Conservation (phyloP, 2,888 invertebrate genomes). For the Zygothrica quintamaculata region DNA sequence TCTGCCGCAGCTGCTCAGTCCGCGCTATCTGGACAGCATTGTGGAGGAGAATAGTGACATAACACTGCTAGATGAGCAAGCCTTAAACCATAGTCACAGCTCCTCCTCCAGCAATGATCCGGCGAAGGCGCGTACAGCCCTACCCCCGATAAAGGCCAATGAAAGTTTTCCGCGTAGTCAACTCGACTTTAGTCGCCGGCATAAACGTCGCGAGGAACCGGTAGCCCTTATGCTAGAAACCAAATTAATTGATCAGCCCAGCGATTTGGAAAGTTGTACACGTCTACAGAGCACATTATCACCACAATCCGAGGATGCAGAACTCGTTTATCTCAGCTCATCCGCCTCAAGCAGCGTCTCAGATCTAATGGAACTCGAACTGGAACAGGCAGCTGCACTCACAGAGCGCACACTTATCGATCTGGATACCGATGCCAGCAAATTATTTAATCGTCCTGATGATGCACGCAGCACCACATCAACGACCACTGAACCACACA, state of each 20-base stretch:
- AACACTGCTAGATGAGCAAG: conserved; percentile 78
- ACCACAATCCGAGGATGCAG: conserved; percentile 87
- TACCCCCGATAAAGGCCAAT: conserved; percentile 83
- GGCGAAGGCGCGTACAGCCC: conserved; percentile 82
- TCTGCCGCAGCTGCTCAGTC: conserved; percentile 86
- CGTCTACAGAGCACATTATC: conserved; percentile 85
- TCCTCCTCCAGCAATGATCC: conserved; percentile 58
- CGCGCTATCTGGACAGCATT: conserved; percentile 90
- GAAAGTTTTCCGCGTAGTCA: conserved; percentile 84
- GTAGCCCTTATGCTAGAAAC: conserved; percentile 87
- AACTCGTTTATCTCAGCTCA: conserved; percentile 89
- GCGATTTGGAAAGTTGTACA: conserved; percentile 86
- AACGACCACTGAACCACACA: conserved; percentile 54
- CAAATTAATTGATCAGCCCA: conserved; percentile 86
- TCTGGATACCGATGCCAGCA: conserved; percentile 77
- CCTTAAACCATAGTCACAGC: conserved; percentile 60
- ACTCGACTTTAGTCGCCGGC: conserved; percentile 81
- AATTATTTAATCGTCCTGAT: conserved; percentile 70
- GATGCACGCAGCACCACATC: conserved; percentile 56
- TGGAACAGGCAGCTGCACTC: conserved; percentile 69
- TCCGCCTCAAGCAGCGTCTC: conserved; percentile 88
- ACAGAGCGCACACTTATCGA: conserved; percentile 64
- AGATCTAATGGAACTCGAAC: conserved; percentile 86
- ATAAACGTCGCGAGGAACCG: conserved; percentile 82
- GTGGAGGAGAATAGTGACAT: conserved; percentile 91